Percentiles rank a stretch among this genome's conserved stretches.
These are phyloP conservation scores for Anas acuta DNA, from an alignment of 2,797 vertebrate species.

Conservation along the genomic window DNA sequence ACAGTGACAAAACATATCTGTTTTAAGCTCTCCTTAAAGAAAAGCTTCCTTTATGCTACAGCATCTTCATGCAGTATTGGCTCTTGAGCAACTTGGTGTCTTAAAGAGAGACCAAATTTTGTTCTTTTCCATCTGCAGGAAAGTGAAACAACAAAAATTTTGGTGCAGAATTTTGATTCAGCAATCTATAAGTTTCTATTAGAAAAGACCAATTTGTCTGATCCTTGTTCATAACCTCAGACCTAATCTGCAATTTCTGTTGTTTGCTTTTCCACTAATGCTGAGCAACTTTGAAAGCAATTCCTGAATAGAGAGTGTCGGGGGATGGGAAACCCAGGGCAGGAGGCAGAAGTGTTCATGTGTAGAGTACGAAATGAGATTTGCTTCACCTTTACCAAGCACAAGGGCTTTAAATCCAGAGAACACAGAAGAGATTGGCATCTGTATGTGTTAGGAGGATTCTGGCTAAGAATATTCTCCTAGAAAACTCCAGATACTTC, in stretches of 20 bases:
- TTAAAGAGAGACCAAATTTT: background rate
- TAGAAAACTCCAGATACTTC: background rate
- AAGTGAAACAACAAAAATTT: background rate
- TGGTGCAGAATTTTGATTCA: background rate
- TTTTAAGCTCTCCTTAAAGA: background rate
- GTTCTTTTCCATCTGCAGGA: background rate
- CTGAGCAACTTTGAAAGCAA: background rate
- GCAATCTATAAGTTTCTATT: background rate
- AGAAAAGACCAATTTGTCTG: background rate
- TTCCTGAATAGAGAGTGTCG: background rate
- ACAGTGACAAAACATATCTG: background rate
- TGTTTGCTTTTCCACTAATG: background rate
- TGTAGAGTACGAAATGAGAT: background rate
- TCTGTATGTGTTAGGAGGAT: background rate
- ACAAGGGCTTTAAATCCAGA: background rate
- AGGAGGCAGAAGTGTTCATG: background rate
- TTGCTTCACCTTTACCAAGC: background rate
- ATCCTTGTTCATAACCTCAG: background rate
- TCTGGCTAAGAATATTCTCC: background rate
- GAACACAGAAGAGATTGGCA: background rate
- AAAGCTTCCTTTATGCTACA: background rate
- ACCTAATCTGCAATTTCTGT: background rate
- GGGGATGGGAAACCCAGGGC: background rate
- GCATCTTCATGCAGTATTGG: background rate
- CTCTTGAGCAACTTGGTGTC: rapidly evolving